Conservation (phyloP, 2,113 vertebrate genomes). For the Salminus brasiliensis region DNA sequence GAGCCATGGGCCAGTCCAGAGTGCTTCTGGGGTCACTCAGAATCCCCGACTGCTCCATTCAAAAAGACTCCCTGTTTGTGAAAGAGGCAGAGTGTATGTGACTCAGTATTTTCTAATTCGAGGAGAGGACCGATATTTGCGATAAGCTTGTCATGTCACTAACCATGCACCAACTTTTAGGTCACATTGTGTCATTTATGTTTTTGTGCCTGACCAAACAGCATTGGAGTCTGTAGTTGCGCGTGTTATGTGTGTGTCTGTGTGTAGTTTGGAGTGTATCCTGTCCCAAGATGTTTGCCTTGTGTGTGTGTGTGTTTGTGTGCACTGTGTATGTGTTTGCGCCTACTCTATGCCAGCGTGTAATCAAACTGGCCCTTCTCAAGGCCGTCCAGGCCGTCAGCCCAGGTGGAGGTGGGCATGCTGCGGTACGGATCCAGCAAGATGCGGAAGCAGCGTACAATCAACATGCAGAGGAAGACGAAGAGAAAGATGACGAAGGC, state of each 20-base stretch:
- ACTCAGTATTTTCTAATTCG: background rate
- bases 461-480: constrained; percentile 84
- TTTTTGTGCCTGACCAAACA: constrained; percentile 3
- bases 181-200: constrained; percentile 11
- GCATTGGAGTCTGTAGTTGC: constrained; percentile 7
- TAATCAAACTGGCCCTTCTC: constrained; percentile 87
- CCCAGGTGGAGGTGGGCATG: constrained; percentile 84
- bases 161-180: constrained; percentile 28
- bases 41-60: constrained; percentile 20
- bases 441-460: constrained; percentile 83
- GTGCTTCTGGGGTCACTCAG: constrained; percentile 21
- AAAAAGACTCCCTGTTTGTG: constrained; percentile 23
- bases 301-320: background rate
- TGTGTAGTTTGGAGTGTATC: too few relatives aligned
- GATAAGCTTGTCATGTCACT: constrained; percentile 25
- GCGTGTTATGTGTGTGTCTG: too few relatives aligned
- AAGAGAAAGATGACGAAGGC: constrained; percentile 84
- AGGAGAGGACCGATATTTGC: background rate
- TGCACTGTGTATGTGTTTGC: background rate
- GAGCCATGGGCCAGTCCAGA: background rate
- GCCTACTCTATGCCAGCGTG: constrained; percentile 66
- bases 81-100: constrained; percentile 21
- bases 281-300: background rate
- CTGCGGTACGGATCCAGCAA: constrained; percentile 83
- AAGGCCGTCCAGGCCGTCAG: constrained; percentile 81